Evolutionary conservation across 2,797 vertebrate species (phyloP), one percentile per base, ranked within the genome.

Genomic region (Epinephelus malabaricus): DNA sequence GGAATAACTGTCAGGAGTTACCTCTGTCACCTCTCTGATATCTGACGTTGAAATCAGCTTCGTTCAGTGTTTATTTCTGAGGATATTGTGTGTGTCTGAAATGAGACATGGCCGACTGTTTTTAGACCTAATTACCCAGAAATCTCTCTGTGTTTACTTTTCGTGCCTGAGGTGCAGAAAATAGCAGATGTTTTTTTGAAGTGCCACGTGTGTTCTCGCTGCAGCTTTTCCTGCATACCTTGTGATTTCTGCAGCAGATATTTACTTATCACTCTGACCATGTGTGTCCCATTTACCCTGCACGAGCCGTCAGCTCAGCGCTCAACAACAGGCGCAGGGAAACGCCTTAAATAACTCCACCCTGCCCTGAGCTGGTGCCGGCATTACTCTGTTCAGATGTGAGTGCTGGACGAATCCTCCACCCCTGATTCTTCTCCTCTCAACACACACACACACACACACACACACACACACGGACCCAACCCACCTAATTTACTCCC

Each of bases 401-500:
- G 82, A 72, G 66, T 61, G 27, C 68, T 27, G 74, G 67, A 78
- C 73, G 25, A 63, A 40, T 69, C 89, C 87, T 86, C 81, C 85
- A 73, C 79, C 84, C 79, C 23, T 69, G 69, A 86, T 59, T 86
- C 79, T 43, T 69, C 49, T 78, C 47, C 59, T 68, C 51, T 77
- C 76, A 88, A 87, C 71, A 68, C 60, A 65, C 66, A 74, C 30
- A 65, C 13, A 78, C 88, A 87, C 71, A 68, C 60, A 78, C 88
- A 87, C 70, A 68, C 60, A 65, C 66, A 25, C 67, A 60, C 53
- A 74, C 27, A 64, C 6, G 18, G 54, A 87, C 88, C 81, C 82
- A 82, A 78, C 88, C 88, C 81, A 84, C 86, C 76, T 79, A 80
- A 86, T 88, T 86, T 70, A 86, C 86, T 83, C 78, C 86, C 88